Base-by-base conservation (phyloP, 2,888 invertebrate genomes). In the Ametastegia equiseti region DNA sequence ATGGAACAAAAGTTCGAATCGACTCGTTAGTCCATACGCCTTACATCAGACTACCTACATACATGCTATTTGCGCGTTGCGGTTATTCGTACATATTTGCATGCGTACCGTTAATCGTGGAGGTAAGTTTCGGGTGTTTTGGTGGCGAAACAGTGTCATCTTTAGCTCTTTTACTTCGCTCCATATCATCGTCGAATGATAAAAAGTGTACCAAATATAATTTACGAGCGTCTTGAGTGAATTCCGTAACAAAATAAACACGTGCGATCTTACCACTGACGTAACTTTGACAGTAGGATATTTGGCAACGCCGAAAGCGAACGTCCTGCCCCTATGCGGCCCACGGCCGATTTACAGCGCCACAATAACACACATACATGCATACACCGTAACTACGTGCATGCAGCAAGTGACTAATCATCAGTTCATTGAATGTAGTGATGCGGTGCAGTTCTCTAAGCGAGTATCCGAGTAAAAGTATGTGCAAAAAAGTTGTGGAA, bases 41-140 rank as follows among this genome's bases (percentile, higher is more conserved):
- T n/a, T n/a, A n/a, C n/a, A n/a, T n/a, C n/a, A n/a, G n/a, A n/a
- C n/a, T n/a, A n/a, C n/a, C n/a, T n/a, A n/a, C n/a, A n/a, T n/a
- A n/a, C n/a, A n/a, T n/a, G n/a, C n/a, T n/a, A n/a, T n/a, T n/a
- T n/a, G n/a, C n/a, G n/a, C n/a, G n/a, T n/a, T n/a, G n/a, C n/a
- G n/a, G n/a, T n/a, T n/a, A n/a, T n/a, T n/a, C n/a, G 42, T 69
- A 30, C n/a, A 11, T 27, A 57, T 36, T 27, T 19, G 23, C 13
- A 71, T 3, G 50, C 75, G 81, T 80, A 85, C 84, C 80, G 19
- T 71, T 60, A 65, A 84, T 82, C 5, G 80, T 19, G 3, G 75
- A 47, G 30, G 85, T 85, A 71, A 65, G 60, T 84, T 85, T 90
- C 11, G 83, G 6, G 79, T 85, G 85, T 84, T 90, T 90, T 7